These are phyloP conservation scores for Formica aserva DNA, from an alignment of 2,888 invertebrate genomes.

Conservation along the genomic window DNA sequence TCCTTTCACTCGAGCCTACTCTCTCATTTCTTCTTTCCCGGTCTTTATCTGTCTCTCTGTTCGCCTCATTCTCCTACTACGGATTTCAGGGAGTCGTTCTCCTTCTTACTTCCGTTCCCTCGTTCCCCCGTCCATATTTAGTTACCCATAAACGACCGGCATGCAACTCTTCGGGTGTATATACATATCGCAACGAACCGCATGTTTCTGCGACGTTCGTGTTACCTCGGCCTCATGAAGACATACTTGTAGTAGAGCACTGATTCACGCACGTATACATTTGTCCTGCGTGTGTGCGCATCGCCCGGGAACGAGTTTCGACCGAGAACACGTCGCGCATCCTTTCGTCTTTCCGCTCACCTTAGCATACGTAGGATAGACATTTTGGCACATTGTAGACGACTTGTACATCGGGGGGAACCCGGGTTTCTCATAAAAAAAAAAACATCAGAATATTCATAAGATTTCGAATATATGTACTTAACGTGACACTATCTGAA, in stretches of 20 bases:
- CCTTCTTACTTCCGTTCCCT: conserved; percentile 36
- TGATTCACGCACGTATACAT: conserved; percentile 29
- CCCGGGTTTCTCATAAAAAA: neutral
- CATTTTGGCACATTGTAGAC: conserved; percentile 16
- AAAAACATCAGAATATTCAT: neutral
- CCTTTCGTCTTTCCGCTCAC: neutral
- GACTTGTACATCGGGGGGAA: neutral
- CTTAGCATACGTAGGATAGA: conserved; percentile 3
- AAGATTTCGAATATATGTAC: neutral
- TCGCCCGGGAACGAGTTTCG: conserved; percentile 36
- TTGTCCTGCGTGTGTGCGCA: neutral
- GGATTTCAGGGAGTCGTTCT: conserved; percentile 36
- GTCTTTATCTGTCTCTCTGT: conserved; percentile 19
- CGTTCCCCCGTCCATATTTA: conserved; percentile 55
- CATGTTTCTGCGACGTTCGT: conserved; percentile 56
- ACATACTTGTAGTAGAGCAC: conserved; percentile 36
- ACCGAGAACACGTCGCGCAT: conserved; percentile 2
- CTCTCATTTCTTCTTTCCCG: conserved; percentile 13
- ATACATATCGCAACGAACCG: conserved; percentile 59
- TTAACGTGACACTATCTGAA: neutral
- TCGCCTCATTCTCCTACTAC: conserved; percentile 41
- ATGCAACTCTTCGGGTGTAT: conserved; percentile 64
- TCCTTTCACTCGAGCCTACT: conserved; percentile 8
- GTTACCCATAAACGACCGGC: conserved; percentile 64
- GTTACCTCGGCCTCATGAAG: conserved; percentile 48